Evolutionary conservation across 2,113 vertebrate species (phyloP), one percentile per base, ranked within the genome.

Genomic region (Copsychus sechellarum): DNA sequence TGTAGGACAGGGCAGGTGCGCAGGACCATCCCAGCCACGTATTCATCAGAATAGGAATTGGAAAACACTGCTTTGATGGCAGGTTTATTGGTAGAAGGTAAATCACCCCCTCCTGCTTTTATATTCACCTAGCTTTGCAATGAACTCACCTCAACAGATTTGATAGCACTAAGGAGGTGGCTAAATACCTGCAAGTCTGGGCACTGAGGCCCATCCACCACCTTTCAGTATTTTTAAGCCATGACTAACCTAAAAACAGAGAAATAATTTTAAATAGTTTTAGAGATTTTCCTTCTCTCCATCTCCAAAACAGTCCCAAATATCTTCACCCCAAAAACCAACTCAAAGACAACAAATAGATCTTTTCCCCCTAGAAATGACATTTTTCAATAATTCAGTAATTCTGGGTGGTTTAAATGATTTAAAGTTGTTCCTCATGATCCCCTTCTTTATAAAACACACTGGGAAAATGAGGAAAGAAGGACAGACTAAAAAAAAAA

Each of bases 391-490:
- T 53, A 4, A 57, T 57, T 72, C 71, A 33, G n/a, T 79, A 38
- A 25, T 33, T 69, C 21, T 38, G 12, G 4, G 6, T 10, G 0
- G 4, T 60, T 74, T 6, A 4, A 65, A 33, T 29, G 0, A 3
- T 58, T 80, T 73, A 47, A 9, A 17, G 64, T 74, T 22, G 4
- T 22, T 82, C 23, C 7, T 80, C 8, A 22, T 14, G 2, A 62
- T 29, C 31, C 3, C 6, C 43, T 78, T 25, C 26, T 84, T 67
- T 50, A 89, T n/a, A 74, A 84, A 86, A 56, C 8, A 73, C 11
- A 14, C 17, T 61, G 24, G 20, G 28, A 29, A 70, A 58, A 77
- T 19, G 22, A 48, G 29, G 54, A 62, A 67, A 82, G 12, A 22
- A 76, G 9, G 7, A 38, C 14, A 36, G 69, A 20, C 5, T 0